These are phyloP conservation scores for Dexiosoma caninum DNA, from an alignment of 2,888 invertebrate species.

Conservation along the genomic window DNA sequence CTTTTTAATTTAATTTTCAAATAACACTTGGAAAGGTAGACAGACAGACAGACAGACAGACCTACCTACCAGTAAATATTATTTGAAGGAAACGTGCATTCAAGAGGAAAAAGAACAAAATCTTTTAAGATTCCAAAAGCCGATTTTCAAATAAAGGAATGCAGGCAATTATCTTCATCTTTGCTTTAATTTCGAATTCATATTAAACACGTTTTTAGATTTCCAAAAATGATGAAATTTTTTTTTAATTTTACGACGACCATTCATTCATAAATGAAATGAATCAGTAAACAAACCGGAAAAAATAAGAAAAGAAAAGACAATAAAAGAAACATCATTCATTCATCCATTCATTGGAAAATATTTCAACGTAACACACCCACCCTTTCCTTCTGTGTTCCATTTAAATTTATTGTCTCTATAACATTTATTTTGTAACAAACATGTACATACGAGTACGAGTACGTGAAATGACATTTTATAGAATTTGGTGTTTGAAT, in stretches of 20 bases:
- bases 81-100: not conserved
- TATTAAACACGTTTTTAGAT: slow-evolving; percentile 1
- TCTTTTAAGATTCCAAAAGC: slow-evolving; percentile 7
- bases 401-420: not conserved
- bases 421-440: not conserved
- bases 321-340: too few species aligned
- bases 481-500: not conserved
- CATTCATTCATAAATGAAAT: slow-evolving; percentile 21
- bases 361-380: slow-evolving; percentile 7
- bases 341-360: slow-evolving; percentile 1
- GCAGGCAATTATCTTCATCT: slow-evolving; percentile 29
- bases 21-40: not conserved
- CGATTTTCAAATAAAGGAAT: not conserved
- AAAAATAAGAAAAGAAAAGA: too few species aligned
- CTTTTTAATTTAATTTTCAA: not conserved
- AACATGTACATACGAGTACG: too few species aligned
- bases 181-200: not conserved
- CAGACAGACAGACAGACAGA: too few species aligned
- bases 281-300: slow-evolving; percentile 8
- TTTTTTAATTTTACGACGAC: not conserved
- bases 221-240: slow-evolving; percentile 10
- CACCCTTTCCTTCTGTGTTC: not conserved
- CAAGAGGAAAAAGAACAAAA: slow-evolving; percentile 7
- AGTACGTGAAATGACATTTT: not conserved
- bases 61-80: too few species aligned